Conservation (phyloP, 92 coral and sea anemone genomes). For the Epizoanthus fatuus region DNA sequence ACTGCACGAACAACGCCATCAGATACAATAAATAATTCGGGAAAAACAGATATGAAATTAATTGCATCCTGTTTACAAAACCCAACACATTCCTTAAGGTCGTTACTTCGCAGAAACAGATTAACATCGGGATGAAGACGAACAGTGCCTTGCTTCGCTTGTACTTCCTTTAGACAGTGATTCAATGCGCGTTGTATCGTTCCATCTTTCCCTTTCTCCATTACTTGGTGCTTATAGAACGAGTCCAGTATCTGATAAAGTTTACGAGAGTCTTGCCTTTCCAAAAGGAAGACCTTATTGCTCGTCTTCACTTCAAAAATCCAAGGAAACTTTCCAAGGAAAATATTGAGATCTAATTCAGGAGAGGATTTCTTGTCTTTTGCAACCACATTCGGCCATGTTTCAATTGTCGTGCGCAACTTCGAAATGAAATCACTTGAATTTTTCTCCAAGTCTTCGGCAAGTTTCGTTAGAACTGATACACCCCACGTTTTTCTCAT, state of each 20-base stretch:
- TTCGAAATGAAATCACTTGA: conserved; percentile 3
- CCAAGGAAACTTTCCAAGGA: conserved; percentile 31
- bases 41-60: conserved; percentile 27
- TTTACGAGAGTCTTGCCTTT: conserved; percentile 19
- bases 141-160: neutral
- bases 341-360: neutral
- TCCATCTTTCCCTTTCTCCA: neutral
- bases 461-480: neutral
- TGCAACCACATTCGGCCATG: conserved; percentile 13
- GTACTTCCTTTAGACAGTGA: conserved; percentile 6
- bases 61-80: conserved; percentile 3
- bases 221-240: neutral
- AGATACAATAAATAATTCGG: conserved; percentile 25
- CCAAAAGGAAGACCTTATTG: conserved; percentile 10
- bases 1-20: conserved; percentile 6
- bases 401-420: conserved; percentile 8
- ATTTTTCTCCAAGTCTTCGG: neutral
- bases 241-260: conserved; percentile 21
- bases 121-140: neutral
- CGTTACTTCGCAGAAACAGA: neutral
- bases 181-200: neutral
- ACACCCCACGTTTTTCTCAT: conserved; percentile 35
- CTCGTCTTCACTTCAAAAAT: conserved; percentile 29
- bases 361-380: neutral
- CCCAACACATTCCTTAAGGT: neutral